Evolutionary conservation across 1,140 invertebrate genomes (phyloP).

Genomic region (Lepidotrigona ventralis): DNA sequence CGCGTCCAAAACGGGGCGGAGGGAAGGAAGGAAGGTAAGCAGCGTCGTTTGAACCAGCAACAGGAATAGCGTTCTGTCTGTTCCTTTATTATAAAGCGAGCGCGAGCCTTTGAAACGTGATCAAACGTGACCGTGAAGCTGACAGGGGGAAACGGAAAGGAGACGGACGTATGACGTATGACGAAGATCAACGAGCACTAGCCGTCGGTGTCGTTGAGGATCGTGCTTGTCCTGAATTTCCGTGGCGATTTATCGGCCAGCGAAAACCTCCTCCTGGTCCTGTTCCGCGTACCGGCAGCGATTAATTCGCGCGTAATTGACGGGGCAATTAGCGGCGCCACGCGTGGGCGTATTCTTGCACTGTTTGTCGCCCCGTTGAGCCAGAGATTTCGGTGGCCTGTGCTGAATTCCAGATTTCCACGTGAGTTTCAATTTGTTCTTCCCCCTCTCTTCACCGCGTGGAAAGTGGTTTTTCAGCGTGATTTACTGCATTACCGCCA

Average conservation of each 20-base stretch:
- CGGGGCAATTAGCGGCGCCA: slow-evolving; percentile 51
- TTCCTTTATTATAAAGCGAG: slow-evolving; percentile 69
- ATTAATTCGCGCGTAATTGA: slow-evolving; percentile 56
- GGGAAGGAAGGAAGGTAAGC: not conserved
- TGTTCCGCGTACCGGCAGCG: slow-evolving; percentile 29
- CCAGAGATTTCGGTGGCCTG: not conserved
- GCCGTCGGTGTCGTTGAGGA: slow-evolving; percentile 5
- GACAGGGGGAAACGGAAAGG: slow-evolving; percentile 52
- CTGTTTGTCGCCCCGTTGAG: not conserved
- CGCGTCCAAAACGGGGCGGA: not conserved
- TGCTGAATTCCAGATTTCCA: not conserved
- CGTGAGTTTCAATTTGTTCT: not conserved
- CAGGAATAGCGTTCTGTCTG: slow-evolving; percentile 61
- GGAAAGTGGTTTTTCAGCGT: not conserved
- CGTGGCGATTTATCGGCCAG: slow-evolving; percentile 21
- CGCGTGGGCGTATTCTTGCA: slow-evolving; percentile 16
- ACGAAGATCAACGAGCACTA: slow-evolving; percentile 59
- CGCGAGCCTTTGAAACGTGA: slow-evolving; percentile 67
- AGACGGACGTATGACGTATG: slow-evolving; percentile 53
- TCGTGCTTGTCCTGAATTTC: slow-evolving; percentile 7
- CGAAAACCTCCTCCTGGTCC: not conserved
- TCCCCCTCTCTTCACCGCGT: no score
- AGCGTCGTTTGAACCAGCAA: slow-evolving; percentile 7
- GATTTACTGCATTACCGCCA: no score
- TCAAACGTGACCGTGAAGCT: slow-evolving; percentile 65